Evolutionary conservation across 2,113 vertebrate genomes (phyloP).

Genomic region (Stegastes partitus): DNA sequence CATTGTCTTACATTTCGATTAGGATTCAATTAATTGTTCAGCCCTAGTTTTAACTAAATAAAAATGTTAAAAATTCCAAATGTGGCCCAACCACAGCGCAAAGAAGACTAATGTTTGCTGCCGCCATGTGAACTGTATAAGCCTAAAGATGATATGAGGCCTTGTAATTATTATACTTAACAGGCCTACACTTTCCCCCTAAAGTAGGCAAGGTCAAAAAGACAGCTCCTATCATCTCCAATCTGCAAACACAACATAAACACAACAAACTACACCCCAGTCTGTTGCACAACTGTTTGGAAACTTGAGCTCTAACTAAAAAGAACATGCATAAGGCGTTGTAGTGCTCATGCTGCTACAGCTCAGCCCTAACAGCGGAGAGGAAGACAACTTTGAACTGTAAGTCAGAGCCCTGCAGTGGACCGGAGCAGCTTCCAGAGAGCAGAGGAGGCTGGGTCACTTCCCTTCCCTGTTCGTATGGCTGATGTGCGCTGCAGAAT

Average conservation of each 20-base stretch:
- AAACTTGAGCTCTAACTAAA: neutral
- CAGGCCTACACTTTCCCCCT: slow-evolving; percentile 45
- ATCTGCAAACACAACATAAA: slow-evolving; percentile 10
- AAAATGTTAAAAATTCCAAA: neutral
- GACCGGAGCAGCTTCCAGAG: slow-evolving; percentile 56
- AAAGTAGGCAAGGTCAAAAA: slow-evolving; percentile 54
- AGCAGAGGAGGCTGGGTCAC: slow-evolving; percentile 60
- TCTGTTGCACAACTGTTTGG: neutral
- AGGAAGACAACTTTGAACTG: slow-evolving; percentile 63
- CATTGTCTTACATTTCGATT: too few relatives aligned
- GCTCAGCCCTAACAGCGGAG: slow-evolving; percentile 45
- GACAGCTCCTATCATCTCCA: slow-evolving; percentile 5
- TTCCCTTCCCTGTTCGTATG: slow-evolving; percentile 69
- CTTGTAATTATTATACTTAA: slow-evolving; percentile 54
- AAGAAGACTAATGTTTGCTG: slow-evolving; percentile 51
- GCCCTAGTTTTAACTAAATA: neutral
- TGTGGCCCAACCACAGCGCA: neutral
- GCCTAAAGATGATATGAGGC: slow-evolving; percentile 57
- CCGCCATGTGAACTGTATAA: slow-evolving; percentile 48
- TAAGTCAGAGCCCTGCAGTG: slow-evolving; percentile 51
- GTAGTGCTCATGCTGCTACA: slow-evolving; percentile 26
- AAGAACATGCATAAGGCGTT: neutral
- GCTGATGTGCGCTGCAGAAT: slow-evolving; percentile 56
- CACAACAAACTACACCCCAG: neutral
- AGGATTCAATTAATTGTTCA: too few relatives aligned